phyloP scores from a whole-genome alignment of 1,140 invertebrate genomes.

The Maniola jurtina region DNA sequence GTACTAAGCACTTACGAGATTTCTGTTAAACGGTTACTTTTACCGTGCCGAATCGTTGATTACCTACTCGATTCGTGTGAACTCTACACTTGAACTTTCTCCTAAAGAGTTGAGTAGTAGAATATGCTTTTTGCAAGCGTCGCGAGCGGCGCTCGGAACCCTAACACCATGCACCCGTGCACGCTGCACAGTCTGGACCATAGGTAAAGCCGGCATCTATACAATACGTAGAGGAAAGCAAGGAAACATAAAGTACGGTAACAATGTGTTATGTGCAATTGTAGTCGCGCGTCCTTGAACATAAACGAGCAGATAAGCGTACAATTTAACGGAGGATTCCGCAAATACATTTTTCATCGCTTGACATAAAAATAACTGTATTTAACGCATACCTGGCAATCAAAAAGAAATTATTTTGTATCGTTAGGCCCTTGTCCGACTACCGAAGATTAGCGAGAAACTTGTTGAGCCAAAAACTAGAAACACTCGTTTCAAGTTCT shows the following conservation, averaged over 20 bases:
- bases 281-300: slow-evolving; percentile 22
- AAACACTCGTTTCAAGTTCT: too few relatives aligned
- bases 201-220: too few relatives aligned
- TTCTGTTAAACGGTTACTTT: slow-evolving; percentile 28
- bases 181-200: neutral
- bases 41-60: slow-evolving; percentile 33
- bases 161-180: too few relatives aligned
- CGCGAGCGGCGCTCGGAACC: too few relatives aligned
- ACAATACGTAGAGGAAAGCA: neutral
- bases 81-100: slow-evolving; percentile 27
- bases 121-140: too few relatives aligned
- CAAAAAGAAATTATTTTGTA: neutral
- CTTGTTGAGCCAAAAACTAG: too few relatives aligned
- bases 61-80: slow-evolving; percentile 34
- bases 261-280: slow-evolving; percentile 12
- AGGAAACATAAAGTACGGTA: neutral
- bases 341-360: slow-evolving; percentile 26
- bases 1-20: neutral
- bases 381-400: slow-evolving; percentile 5
- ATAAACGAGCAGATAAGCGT: slow-evolving; percentile 29
- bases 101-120: neutral
- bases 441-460: too few relatives aligned
- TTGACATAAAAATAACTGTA: slow-evolving; percentile 12
- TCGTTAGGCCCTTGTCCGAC: too few relatives aligned
- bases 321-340: slow-evolving; percentile 35